Evolutionary conservation across 1,140 invertebrate species (phyloP).

Genomic region (Cyclina sinensis): DNA sequence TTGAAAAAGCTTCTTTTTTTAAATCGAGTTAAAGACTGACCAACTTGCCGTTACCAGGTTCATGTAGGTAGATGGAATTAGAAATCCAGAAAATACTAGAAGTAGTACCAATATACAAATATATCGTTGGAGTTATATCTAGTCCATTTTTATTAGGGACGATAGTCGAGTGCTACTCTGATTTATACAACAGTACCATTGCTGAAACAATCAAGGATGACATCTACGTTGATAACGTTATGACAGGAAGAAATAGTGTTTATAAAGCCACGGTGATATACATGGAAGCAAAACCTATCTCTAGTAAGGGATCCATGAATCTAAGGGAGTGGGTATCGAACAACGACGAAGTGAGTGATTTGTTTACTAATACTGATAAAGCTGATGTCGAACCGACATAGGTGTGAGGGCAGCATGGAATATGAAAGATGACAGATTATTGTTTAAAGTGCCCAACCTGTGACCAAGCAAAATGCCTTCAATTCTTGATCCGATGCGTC

Average conservation of each 20-base stretch:
- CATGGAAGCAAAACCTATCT: not conserved
- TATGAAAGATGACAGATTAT: too few species aligned
- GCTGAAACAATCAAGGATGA: not conserved
- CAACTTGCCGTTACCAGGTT: too few species aligned
- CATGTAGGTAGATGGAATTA: too few species aligned
- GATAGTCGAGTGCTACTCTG: slow-evolving; percentile 28
- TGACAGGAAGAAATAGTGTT: slow-evolving; percentile 28
- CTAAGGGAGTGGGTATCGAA: slow-evolving; percentile 29
- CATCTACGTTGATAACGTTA: slow-evolving; percentile 43
- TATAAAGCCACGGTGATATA: not conserved
- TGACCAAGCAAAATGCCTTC: too few species aligned
- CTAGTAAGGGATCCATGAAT: not conserved
- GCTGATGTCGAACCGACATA: too few species aligned
- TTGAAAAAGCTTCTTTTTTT: too few species aligned
- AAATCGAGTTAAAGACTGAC: too few species aligned
- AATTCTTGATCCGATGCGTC: too few species aligned
- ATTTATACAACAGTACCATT: not conserved
- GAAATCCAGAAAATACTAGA: too few species aligned
- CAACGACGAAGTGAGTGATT: not conserved
- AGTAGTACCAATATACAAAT: too few species aligned
- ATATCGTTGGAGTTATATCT: not conserved
- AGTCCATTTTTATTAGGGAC: slow-evolving; percentile 43
- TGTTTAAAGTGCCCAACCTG: too few species aligned
- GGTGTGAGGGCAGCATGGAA: too few species aligned
- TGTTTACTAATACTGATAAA: not conserved